Percentiles rank a stretch among this genome's conserved stretches.
phyloP scores from a whole-genome alignment of 2,888 invertebrate genomes.

The Trichopoda pennipes region DNA sequence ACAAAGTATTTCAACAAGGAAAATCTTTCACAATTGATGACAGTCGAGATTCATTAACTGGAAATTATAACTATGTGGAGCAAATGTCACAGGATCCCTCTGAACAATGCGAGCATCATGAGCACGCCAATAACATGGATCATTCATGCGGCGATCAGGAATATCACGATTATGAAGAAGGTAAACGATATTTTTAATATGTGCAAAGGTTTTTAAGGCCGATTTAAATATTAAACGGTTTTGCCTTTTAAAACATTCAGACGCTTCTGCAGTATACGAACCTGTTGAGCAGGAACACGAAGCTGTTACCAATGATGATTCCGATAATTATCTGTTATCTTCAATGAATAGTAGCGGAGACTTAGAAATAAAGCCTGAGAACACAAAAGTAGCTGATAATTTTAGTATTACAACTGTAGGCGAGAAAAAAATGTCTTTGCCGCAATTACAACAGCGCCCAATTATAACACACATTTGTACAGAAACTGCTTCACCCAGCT shows the following conservation, averaged over 20 bases:
- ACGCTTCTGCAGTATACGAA: conserved; percentile 61
- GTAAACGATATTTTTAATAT: conserved; percentile 30
- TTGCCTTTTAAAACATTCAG: conserved; percentile 25
- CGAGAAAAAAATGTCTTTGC: conserved; percentile 21
- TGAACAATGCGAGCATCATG: neutral
- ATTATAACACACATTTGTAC: conserved; percentile 1
- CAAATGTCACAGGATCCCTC: conserved; percentile 23
- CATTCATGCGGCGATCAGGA: conserved; percentile 43
- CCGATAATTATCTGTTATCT: conserved; percentile 14
- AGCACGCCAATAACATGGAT: neutral
- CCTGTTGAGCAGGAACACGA: conserved; percentile 49
- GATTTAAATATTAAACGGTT: neutral
- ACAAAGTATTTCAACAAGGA: neutral
- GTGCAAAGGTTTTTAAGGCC: neutral
- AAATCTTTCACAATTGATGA: conserved; percentile 41
- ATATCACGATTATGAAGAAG: conserved; percentile 69
- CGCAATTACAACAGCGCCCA: conserved; percentile 36
- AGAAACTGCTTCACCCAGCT: conserved; percentile 9
- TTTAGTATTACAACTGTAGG: conserved; percentile 33
- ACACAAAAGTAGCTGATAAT: conserved; percentile 22
- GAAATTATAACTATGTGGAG: conserved; percentile 46
- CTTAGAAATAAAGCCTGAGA: conserved; percentile 15
- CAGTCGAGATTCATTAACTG: conserved; percentile 29
- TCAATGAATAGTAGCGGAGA: conserved; percentile 11
- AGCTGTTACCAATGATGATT: neutral